Conservation (phyloP, 2,113 vertebrate genomes). For the Takifugu bimaculatus region DNA sequence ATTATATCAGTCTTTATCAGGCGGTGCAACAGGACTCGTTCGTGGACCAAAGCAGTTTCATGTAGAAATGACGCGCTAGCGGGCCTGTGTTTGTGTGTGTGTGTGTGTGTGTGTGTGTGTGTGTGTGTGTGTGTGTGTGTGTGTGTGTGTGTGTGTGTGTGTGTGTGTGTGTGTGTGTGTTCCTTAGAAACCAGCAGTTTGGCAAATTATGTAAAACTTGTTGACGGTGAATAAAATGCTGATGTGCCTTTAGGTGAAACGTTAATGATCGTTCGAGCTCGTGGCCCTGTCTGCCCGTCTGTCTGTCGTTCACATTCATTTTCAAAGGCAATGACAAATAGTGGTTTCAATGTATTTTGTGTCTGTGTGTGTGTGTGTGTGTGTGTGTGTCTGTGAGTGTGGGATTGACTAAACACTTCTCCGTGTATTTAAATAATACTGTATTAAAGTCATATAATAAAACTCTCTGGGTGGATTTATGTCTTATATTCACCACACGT, state of each 20-base stretch:
- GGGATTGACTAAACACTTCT: background rate
- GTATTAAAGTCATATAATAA: background rate
- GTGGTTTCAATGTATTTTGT: background rate
- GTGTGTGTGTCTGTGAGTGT: background rate
- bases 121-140: background rate
- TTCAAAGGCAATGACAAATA: constrained; percentile 42
- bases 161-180: constrained; percentile 9
- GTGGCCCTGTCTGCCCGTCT: background rate
- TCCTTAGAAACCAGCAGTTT: too few relatives aligned
- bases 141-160: constrained; percentile 9
- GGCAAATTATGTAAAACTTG: too few relatives aligned
- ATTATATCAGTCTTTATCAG: too few relatives aligned
- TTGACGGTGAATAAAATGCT: too few relatives aligned
- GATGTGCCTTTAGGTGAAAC: too few relatives aligned
- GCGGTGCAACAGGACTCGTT: too few relatives aligned
- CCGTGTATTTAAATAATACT: constrained; percentile 14
- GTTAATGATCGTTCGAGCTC: background rate
- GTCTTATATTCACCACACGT: too few relatives aligned
- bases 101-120: background rate
- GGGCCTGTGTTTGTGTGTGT: background rate
- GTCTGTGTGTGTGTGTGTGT: background rate
- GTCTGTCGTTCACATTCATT: constrained; percentile 46
- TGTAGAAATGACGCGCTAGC: too few relatives aligned
- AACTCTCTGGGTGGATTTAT: too few relatives aligned
- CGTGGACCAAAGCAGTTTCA: too few relatives aligned